phyloP scores from a whole-genome alignment of 2,888 invertebrate genomes.

The Macrosiphum euphorbiae region DNA sequence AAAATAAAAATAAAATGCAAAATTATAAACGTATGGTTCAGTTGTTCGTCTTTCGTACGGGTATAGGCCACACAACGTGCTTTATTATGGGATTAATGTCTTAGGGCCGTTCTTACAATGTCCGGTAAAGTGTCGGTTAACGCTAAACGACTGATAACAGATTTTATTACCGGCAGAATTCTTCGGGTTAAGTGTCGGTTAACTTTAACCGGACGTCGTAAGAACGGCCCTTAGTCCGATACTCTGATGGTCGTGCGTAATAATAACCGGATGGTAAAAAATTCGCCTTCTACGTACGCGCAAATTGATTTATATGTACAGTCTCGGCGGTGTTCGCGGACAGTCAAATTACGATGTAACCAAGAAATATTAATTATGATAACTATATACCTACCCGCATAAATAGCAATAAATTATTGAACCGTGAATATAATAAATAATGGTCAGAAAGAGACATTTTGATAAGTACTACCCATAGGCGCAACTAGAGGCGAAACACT shows the following conservation, averaged over 20 bases:
- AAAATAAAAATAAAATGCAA: not conserved
- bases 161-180: too few species aligned
- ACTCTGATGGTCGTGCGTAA: not conserved
- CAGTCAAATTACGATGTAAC: constrained; percentile 36
- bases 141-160: too few species aligned
- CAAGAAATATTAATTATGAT: constrained; percentile 5
- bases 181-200: too few species aligned
- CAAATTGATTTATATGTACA: constrained; percentile 10
- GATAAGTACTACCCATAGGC: not conserved
- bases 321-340: not conserved
- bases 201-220: too few species aligned
- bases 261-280: constrained; percentile 9
- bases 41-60: not conserved
- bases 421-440: not conserved
- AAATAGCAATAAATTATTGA: constrained; percentile 3
- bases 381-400: not conserved
- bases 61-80: constrained; percentile 45
- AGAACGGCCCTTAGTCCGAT: too few species aligned
- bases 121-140: too few species aligned
- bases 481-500: too few species aligned
- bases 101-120: too few species aligned
- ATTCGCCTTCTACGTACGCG: not conserved
- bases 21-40: not conserved
- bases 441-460: not conserved
- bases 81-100: not conserved